These are phyloP conservation scores for Bombus impatiens DNA, from an alignment of 1,140 invertebrate genomes.

Conservation along the genomic window DNA sequence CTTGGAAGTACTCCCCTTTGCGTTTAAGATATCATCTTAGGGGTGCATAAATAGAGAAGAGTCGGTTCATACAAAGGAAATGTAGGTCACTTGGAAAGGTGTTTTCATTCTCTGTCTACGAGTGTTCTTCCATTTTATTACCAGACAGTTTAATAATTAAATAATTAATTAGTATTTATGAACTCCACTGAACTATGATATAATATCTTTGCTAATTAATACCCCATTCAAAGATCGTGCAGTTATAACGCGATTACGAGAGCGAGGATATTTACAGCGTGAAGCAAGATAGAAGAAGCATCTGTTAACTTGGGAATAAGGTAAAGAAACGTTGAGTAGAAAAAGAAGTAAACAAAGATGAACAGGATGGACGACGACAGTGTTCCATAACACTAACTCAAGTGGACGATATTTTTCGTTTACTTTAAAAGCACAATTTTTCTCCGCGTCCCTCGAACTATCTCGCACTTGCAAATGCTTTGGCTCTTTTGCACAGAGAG, in stretches of 20 bases:
- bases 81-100: background rate
- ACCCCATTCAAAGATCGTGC: background rate
- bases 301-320: background rate
- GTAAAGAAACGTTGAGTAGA: background rate
- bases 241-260: background rate
- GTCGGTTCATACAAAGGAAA: background rate
- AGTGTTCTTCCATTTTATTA: background rate
- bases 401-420: conserved; percentile 48
- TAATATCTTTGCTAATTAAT: background rate
- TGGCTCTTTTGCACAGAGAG: conserved; percentile 1
- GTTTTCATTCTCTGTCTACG: background rate
- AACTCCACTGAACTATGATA: too few species aligned
- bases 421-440: conserved; percentile 54
- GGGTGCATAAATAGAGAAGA: background rate
- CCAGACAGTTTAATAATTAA: background rate
- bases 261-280: background rate
- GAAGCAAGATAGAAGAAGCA: background rate
- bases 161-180: background rate
- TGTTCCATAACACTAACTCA: conserved; percentile 26
- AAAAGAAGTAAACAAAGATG: background rate
- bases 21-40: background rate
- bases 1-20: too few species aligned
- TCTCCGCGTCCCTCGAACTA: conserved; percentile 16
- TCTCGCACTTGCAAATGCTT: conserved; percentile 40
- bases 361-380: background rate